Conservation (phyloP, 2,797 vertebrate genomes). For the Orestias chungarensis region DNA sequence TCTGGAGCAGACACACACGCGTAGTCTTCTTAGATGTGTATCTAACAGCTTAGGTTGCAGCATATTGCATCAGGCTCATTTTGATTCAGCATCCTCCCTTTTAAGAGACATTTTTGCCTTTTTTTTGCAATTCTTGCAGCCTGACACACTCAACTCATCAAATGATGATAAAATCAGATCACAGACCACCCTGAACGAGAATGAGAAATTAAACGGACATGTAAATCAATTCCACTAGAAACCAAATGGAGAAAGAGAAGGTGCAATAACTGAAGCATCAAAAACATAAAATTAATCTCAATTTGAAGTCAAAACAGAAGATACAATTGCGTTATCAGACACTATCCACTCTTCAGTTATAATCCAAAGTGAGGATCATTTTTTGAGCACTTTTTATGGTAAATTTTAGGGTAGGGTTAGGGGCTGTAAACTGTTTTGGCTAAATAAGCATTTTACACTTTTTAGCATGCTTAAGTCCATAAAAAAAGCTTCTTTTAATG, state of each 20-base stretch:
- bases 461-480: too few relatives aligned
- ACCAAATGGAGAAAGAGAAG: conserved; percentile 4
- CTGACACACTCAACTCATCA: conserved; percentile 18
- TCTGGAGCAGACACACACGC: conserved; percentile 31
- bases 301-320: not conserved
- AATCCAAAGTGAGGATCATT: not conserved
- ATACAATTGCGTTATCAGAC: not conserved
- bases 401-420: too few relatives aligned
- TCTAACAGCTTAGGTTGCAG: conserved; percentile 57
- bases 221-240: conserved; percentile 15
- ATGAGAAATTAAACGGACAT: not conserved
- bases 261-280: conserved; percentile 3
- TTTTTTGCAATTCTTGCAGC: not conserved
- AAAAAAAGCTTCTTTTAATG: too few relatives aligned
- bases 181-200: conserved; percentile 5
- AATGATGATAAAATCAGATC: conserved; percentile 24
- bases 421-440: too few relatives aligned
- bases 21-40: conserved; percentile 32
- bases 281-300: not conserved
- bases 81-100: conserved; percentile 43
- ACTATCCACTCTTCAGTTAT: not conserved
- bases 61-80: conserved; percentile 62
- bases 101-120: conserved; percentile 33
- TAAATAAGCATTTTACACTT: too few relatives aligned
- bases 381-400: too few relatives aligned